Base-by-base conservation (phyloP, 2,888 invertebrate species). In the Zonitis immaculata region DNA sequence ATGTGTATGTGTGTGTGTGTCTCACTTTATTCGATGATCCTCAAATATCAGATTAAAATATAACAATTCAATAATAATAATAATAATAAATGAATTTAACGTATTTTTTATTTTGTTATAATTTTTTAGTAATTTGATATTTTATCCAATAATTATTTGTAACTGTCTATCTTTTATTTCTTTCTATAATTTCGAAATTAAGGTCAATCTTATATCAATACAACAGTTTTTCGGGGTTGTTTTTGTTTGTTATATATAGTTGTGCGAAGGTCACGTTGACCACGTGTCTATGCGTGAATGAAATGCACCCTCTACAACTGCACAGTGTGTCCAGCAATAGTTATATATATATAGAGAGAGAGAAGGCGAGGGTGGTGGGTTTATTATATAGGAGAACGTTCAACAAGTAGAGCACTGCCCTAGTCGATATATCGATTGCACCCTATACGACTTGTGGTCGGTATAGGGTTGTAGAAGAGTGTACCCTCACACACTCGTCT, bases 341-440 rank as follows among this genome's bases (percentile, higher is more conserved):
- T 50, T 57, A n/a, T n/a, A n/a, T n/a, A n/a, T n/a, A n/a, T n/a
- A n/a, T n/a, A n/a, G n/a, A n/a, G n/a, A n/a, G n/a, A n/a, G n/a
- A n/a, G n/a, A n/a, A 43, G 54, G 55, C 48, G 45, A 59, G 53
- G 60, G 61, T 60, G 60, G 63, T 57, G n/a, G n/a, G n/a, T n/a
- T n/a, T n/a, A n/a, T n/a, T n/a, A n/a, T n/a, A n/a, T n/a, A n/a
- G n/a, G n/a, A 62, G 57, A 53, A 56, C 69, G 71, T 69, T 74
- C 74, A 74, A 74, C 74, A 74, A 74, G 74, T 74, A 73, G 73
- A 73, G 70, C 72, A 73, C 68, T 71, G 69, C 66, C 69, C 69
- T 68, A 69, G 70, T 74, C 74, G 73, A 74, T 74, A 74, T 74
- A 74, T 74, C 72, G 74, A 74, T 73, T 72, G 63, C 64, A 63